Evolutionary conservation across 2,888 invertebrate species (phyloP).

Genomic region (Ennomos fuscantarius): DNA sequence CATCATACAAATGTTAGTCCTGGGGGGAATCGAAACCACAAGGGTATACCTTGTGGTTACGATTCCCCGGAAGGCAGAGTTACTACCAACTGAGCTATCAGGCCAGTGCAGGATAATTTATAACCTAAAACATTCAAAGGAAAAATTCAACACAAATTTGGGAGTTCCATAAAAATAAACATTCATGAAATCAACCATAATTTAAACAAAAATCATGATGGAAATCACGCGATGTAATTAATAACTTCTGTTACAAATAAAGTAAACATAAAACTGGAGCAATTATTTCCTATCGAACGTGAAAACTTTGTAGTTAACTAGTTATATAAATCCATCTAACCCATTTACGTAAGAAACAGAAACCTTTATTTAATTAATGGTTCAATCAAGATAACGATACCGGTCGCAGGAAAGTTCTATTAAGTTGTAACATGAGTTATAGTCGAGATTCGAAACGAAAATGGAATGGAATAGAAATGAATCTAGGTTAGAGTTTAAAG

Average conservation of each 20-base stretch:
- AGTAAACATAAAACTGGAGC: conserved; percentile 14
- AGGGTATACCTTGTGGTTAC: no score
- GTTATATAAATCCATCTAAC: conserved; percentile 63
- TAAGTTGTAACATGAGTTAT: conserved; percentile 18
- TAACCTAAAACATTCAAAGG: no score
- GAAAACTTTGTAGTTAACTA: conserved; percentile 40
- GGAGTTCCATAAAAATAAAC: conserved; percentile 4
- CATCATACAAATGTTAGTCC: no score
- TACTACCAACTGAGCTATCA: no score
- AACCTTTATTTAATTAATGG: conserved; percentile 62
- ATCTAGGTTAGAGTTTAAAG: not conserved
- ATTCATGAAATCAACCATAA: conserved; percentile 9
- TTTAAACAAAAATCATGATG: conserved; percentile 8
- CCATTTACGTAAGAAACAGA: conserved; percentile 54
- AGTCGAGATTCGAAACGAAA: conserved; percentile 3
- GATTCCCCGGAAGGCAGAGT: no score
- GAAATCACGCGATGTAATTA: conserved; percentile 15
- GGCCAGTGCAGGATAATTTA: no score
- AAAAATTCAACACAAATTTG: no score
- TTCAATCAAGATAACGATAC: conserved; percentile 57
- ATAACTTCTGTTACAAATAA: conserved; percentile 18
- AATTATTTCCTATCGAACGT: conserved; percentile 44
- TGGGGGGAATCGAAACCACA: no score
- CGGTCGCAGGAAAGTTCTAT: conserved; percentile 22
- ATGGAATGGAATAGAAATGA: conserved; percentile 6